Conservation (phyloP, 2,888 invertebrate genomes). For the Drosophila sordidula region DNA sequence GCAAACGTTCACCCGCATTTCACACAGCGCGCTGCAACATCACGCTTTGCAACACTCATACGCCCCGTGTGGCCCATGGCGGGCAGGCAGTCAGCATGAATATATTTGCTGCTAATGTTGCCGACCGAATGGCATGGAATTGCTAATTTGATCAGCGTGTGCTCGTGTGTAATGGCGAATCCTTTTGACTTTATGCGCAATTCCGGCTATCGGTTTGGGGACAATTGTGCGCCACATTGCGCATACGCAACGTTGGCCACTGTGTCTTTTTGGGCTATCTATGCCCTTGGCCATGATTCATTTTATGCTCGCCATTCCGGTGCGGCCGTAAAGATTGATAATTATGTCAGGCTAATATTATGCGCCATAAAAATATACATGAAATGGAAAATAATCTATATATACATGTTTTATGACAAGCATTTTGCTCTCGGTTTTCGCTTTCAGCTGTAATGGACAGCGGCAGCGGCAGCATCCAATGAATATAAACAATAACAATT, state of each 20-base stretch:
- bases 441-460: conserved; percentile 36
- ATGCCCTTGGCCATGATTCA: conserved; percentile 39
- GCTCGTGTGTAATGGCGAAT: conserved; percentile 40
- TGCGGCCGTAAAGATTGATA: conserved; percentile 75
- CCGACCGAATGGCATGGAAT: conserved; percentile 71
- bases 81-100: conserved; percentile 65
- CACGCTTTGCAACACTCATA: conserved; percentile 40
- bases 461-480: conserved; percentile 50
- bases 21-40: conserved; percentile 27
- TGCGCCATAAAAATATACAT: conserved; percentile 72
- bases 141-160: conserved; percentile 77
- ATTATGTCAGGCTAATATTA: conserved; percentile 73
- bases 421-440: conserved; percentile 45
- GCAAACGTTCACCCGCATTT: conserved; percentile 53
- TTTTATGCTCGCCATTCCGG: conserved; percentile 68
- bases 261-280: conserved; percentile 31
- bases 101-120: conserved; percentile 80
- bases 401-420: conserved; percentile 59
- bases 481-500: conserved; percentile 80
- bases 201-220: conserved; percentile 12
- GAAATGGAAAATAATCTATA: conserved; percentile 38
- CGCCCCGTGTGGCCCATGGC: conserved; percentile 41
- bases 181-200: conserved; percentile 24
- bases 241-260: conserved; percentile 46
- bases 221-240: conserved; percentile 39